Conservation (phyloP, 2,888 invertebrate genomes). For the Pachydiplax longipennis region DNA sequence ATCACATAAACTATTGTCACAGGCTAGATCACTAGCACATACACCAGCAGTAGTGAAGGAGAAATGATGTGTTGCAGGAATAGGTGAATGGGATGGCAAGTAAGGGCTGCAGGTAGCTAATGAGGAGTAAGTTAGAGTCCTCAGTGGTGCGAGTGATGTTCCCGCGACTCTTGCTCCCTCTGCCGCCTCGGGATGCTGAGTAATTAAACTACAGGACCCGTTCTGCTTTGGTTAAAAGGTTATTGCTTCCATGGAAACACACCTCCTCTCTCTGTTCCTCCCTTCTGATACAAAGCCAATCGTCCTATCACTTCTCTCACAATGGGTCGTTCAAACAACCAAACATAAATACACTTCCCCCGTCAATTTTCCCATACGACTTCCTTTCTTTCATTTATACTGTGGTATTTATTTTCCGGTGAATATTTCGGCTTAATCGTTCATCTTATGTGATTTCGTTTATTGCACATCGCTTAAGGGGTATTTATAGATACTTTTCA, state of each 20-base stretch:
- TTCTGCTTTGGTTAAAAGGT: not conserved
- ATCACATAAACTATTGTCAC: not conserved
- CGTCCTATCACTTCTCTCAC: no score
- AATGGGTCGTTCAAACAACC: no score
- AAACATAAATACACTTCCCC: no score
- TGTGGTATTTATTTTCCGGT: no score
- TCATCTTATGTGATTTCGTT: no score
- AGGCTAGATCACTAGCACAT: not conserved
- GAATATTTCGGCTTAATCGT: no score
- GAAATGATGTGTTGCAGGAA: not conserved
- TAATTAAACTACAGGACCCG: not conserved
- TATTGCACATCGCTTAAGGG: no score
- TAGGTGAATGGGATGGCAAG: not conserved
- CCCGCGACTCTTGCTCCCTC: not conserved
- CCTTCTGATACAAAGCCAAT: no score
- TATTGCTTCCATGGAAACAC: not conserved
- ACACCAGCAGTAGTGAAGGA: not conserved
- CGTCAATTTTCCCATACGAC: no score
- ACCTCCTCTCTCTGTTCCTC: not conserved
- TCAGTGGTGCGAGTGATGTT: not conserved
- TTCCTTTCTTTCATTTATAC: no score
- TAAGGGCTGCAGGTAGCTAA: not conserved
- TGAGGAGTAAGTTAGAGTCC: not conserved
- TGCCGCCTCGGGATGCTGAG: not conserved
- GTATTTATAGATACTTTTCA: no score